These are phyloP conservation scores for Ochropleura plecta DNA, from an alignment of 2,888 invertebrate species.

Conservation along the genomic window DNA sequence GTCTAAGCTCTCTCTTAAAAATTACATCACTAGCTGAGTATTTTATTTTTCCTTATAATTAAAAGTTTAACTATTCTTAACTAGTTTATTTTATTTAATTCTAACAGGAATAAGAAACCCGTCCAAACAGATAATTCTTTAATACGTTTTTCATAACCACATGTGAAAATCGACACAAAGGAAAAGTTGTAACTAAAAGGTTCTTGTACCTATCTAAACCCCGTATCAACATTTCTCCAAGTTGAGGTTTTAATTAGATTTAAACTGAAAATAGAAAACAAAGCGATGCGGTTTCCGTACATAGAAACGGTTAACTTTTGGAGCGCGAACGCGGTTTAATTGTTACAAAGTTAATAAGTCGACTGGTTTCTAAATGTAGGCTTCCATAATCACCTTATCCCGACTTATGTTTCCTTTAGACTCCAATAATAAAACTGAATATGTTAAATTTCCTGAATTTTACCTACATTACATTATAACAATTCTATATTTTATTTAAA, in stretches of 20 bases:
- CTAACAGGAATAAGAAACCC: neutral
- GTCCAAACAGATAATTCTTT: neutral
- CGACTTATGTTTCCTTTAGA: neutral
- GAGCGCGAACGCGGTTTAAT: slow-evolving; percentile 39
- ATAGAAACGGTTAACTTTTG: slow-evolving; percentile 29
- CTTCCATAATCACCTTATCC: slow-evolving; percentile 14
- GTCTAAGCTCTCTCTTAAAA: too few relatives aligned
- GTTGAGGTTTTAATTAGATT: slow-evolving; percentile 36
- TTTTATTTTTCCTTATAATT: too few relatives aligned
- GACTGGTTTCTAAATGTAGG: slow-evolving; percentile 28
- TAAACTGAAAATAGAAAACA: slow-evolving; percentile 42
- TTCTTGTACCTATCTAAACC: neutral
- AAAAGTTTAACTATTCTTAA: too few relatives aligned
- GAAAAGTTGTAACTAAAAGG: neutral
- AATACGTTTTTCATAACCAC: neutral
- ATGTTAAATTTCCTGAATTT: neutral
- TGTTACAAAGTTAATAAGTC: slow-evolving; percentile 50
- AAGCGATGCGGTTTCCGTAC: slow-evolving; percentile 32
- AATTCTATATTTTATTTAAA: too few relatives aligned
- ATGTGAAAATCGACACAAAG: neutral
- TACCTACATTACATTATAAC: too few relatives aligned
- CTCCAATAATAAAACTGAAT: neutral
- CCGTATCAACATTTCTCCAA: slow-evolving; percentile 10
- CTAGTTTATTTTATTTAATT: too few relatives aligned
- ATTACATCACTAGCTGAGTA: too few relatives aligned